Evolutionary conservation across 2,113 vertebrate genomes (phyloP).

Genomic region (Toxostoma redivivum): DNA sequence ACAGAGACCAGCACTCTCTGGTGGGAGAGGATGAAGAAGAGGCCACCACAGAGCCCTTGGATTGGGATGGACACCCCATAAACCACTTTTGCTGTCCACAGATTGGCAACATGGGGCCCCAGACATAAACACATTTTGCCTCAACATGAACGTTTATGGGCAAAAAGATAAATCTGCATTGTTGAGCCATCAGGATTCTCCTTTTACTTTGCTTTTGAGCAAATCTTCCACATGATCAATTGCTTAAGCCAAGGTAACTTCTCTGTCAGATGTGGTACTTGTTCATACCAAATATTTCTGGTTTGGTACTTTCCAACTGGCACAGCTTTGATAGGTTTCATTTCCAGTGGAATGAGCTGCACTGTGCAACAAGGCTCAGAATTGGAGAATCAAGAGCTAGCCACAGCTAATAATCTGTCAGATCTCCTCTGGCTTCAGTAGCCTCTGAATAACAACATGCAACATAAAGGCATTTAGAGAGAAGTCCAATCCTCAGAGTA

Average conservation of each 20-base stretch:
- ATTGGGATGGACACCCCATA: background rate
- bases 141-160: background rate
- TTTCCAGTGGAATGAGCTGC: background rate
- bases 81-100: background rate
- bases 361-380: background rate
- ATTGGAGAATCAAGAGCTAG: background rate
- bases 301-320: background rate
- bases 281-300: too few relatives aligned
- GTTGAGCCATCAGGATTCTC: background rate
- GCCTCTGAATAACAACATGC: background rate
- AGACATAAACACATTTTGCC: background rate
- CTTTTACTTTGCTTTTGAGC: background rate
- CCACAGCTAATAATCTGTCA: background rate
- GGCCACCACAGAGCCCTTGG: background rate
- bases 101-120: background rate
- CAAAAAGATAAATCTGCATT: background rate
- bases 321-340: rapidly evolving
- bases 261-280: background rate
- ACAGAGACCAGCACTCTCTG: background rate
- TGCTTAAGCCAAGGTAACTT: conserved; percentile 42
- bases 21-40: background rate
- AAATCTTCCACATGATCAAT: background rate
- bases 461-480: background rate
- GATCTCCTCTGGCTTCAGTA: background rate
- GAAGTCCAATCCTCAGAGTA: background rate